Percentiles rank a stretch among this genome's conserved stretches.
These are phyloP conservation scores for Heliothis virescens DNA, from an alignment of 1,140 invertebrate species.

Conservation along the genomic window DNA sequence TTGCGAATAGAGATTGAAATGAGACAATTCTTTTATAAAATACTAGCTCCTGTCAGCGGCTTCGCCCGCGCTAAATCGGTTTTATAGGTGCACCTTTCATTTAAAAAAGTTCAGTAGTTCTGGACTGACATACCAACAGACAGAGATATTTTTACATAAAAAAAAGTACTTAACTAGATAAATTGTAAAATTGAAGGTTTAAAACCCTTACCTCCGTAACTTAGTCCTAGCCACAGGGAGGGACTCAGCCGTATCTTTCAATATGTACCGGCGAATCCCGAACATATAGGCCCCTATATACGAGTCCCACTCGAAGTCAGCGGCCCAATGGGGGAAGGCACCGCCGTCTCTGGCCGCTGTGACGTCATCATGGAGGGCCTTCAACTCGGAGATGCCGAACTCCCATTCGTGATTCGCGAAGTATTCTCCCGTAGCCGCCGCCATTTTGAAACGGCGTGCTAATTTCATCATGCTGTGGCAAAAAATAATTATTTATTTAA, in stretches of 20 bases:
- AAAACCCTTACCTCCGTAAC: conserved; percentile 87
- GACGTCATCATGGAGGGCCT: conserved; percentile 88
- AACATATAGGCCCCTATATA: conserved; percentile 90
- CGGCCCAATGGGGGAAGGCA: conserved; percentile 85
- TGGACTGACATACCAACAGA: no score
- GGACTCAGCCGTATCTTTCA: conserved; percentile 91
- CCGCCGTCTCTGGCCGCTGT: conserved; percentile 86
- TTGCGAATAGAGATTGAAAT: no score
- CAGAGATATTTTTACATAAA: background rate
- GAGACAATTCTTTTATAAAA: no score
- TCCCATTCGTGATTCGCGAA: conserved; percentile 96
- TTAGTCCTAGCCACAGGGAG: conserved; percentile 89
- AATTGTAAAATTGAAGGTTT: background rate
- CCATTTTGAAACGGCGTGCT: conserved; percentile 92
- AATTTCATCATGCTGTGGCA: conserved; percentile 93
- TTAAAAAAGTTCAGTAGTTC: no score
- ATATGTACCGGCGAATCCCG: conserved; percentile 92
- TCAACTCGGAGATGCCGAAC: conserved; percentile 92
- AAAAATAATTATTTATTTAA: background rate
- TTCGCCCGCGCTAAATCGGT: no score
- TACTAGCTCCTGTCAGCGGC: no score
- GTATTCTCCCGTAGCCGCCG: conserved; percentile 92
- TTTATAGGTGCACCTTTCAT: no score
- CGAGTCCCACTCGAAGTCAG: conserved; percentile 71
- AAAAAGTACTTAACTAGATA: conserved; percentile 30